These are phyloP conservation scores for Morphnarchus princeps DNA, from an alignment of 2,113 vertebrate genomes.

Conservation along the genomic window DNA sequence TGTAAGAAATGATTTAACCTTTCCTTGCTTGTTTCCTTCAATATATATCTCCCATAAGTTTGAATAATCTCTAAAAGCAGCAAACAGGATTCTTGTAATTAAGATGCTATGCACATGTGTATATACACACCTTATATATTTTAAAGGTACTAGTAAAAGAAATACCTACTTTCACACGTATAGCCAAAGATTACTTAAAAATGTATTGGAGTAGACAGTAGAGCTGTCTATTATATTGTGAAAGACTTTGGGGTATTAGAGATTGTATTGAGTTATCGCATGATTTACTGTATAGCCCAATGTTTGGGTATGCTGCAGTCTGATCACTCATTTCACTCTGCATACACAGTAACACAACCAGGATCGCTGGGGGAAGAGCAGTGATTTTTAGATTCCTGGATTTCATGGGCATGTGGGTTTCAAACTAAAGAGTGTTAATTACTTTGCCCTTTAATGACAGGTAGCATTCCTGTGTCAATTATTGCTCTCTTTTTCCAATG, in stretches of 20 bases:
- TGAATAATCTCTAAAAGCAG: too few species aligned
- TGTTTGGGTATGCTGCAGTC: too few species aligned
- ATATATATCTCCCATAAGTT: not conserved
- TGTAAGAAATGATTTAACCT: not conserved
- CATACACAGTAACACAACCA: not conserved
- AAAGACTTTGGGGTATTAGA: not conserved
- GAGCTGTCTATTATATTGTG: not conserved
- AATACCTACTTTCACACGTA: accelerated
- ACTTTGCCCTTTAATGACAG: not conserved
- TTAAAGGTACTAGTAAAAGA: not conserved
- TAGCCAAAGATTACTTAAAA: not conserved
- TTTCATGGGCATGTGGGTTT: not conserved
- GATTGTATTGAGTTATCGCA: accelerated
- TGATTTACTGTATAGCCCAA: not conserved
- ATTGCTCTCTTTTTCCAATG: not conserved
- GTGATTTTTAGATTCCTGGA: not conserved
- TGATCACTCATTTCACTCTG: not conserved
- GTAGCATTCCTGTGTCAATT: not conserved
- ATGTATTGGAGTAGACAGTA: not conserved
- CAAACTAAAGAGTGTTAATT: not conserved
- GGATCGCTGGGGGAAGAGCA: not conserved
- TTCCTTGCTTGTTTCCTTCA: not conserved
- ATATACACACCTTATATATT: not conserved
- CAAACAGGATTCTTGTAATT: not conserved
- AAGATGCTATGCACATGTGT: accelerated